Conservation (phyloP, 2,888 invertebrate genomes). For the Caradrina kadenii region DNA sequence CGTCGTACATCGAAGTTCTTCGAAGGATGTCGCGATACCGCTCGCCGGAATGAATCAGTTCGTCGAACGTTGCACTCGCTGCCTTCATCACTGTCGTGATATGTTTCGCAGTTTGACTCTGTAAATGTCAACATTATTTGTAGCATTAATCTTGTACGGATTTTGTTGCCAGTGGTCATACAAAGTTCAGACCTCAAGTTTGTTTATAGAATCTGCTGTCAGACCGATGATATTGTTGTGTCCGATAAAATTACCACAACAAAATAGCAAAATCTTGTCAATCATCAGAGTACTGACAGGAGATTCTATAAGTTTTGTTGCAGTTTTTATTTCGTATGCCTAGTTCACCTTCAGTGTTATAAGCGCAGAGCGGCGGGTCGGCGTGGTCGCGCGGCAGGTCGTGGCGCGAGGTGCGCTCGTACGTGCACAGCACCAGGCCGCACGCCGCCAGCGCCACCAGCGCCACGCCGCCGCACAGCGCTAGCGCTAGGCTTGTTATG, state of each 20-base stretch:
- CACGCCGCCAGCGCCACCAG: constrained; percentile 86
- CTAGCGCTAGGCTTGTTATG: constrained; percentile 82
- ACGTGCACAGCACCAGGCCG: constrained; percentile 86
- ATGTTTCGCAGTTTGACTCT: constrained; percentile 87
- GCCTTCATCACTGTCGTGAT: constrained; percentile 85
- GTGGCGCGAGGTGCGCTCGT: constrained; percentile 74
- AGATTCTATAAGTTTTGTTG: too few species aligned
- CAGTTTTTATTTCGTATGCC: too few species aligned
- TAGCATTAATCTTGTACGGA: too few species aligned
- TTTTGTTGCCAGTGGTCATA: too few species aligned
- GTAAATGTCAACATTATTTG: constrained; percentile 37
- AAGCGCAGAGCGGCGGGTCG: constrained; percentile 84
- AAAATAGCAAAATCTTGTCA: too few species aligned
- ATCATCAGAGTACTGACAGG: too few species aligned
- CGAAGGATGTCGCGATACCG: constrained; percentile 78
- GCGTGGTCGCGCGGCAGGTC: constrained; percentile 71
- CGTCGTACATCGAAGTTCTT: constrained; percentile 82
- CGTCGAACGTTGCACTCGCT: constrained; percentile 86
- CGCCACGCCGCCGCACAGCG: constrained; percentile 85
- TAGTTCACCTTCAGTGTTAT: constrained; percentile 82
- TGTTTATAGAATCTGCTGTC: too few species aligned
- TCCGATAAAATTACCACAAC: too few species aligned
- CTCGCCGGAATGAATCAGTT: constrained; percentile 83
- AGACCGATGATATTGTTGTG: too few species aligned
- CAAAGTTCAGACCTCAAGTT: too few species aligned